Evolutionary conservation across 2,888 invertebrate species (phyloP), one percentile per base, ranked within the genome.

Genomic region (Microchrysa polita): DNA sequence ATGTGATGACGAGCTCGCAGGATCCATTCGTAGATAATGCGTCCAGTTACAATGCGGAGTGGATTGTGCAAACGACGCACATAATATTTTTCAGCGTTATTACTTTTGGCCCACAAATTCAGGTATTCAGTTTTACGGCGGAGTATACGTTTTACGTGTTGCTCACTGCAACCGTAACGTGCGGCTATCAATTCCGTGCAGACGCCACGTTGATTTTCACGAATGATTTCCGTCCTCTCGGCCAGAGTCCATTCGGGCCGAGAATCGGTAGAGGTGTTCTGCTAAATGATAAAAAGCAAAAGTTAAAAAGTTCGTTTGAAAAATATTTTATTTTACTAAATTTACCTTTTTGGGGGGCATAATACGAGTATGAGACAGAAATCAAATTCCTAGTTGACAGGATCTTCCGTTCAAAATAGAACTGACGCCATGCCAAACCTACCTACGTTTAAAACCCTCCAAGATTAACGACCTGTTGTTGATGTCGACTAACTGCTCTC

Each of bases 91-190:
- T 48, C 65, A 20, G 44, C 65, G 4, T 23, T 16, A 1, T 4
- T 48, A 34, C 65, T 61, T 12, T 69, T 69, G 27, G 67, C 61
- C 63, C 63, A 74, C 20, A 69, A 55, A 12, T 48, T 63, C 34
- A 73, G 14, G 12, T 67, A 69, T n/a, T 73, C 67, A 0, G 61
- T 44, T 22, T 65, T 67, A 14, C 61, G 63, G 0, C 63, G 67
- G 16, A 74, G 0, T 27, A 74, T 73, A 7, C 60, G 60, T 18
- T 55, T 59, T 1, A 74, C 63, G 61, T 74, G 74, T 0, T 44
- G 16, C 9, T 48, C 1, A n/a, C 65, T 20, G 14, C 65, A 65
- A 12, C 34, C 14, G 22, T 16, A 55, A n/a, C 10, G 18, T 18
- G 2, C 4, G 5, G 55, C 55, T 10, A 55, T 16, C 20, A 16